Percentiles rank a stretch among this genome's conserved stretches.
phyloP scores from a whole-genome alignment of 2,113 vertebrate species.

The Eurypyga helias region DNA sequence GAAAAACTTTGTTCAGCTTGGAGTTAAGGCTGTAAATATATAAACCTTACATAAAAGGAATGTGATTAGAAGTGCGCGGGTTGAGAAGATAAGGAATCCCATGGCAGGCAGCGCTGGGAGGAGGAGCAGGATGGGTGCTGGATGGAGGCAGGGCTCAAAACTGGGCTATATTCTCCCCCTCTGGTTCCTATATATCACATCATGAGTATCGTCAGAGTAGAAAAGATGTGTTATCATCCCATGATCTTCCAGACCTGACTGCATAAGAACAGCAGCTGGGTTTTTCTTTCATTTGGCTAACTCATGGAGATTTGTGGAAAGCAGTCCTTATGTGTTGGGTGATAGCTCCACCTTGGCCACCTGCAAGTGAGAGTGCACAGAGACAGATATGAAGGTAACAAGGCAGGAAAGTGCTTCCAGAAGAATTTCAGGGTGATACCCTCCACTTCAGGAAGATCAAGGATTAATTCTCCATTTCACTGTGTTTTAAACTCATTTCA shows the following conservation, averaged over 20 bases:
- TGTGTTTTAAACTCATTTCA: background rate
- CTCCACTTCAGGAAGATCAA: background rate
- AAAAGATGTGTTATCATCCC: background rate
- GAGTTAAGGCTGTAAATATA: constrained; percentile 22
- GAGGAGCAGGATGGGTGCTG: background rate
- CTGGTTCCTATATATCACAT: background rate
- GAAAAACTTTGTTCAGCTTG: constrained; percentile 12
- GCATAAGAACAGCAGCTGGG: background rate
- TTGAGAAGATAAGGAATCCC: background rate
- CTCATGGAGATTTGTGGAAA: background rate
- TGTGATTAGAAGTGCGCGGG: background rate
- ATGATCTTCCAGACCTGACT: background rate
- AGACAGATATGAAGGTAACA: background rate
- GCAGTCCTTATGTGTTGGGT: accelerated
- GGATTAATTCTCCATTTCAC: background rate
- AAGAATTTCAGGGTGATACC: background rate
- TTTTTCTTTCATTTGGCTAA: background rate
- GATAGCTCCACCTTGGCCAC: background rate
- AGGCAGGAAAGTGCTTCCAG: background rate
- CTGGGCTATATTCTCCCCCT: background rate
- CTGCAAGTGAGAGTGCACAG: accelerated
- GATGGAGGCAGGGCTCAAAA: background rate
- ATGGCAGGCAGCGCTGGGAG: background rate
- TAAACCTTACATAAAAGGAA: background rate
- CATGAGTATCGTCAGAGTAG: background rate